These are phyloP conservation scores for Drosophila bocqueti DNA, from an alignment of 1,140 invertebrate genomes.

Conservation along the genomic window DNA sequence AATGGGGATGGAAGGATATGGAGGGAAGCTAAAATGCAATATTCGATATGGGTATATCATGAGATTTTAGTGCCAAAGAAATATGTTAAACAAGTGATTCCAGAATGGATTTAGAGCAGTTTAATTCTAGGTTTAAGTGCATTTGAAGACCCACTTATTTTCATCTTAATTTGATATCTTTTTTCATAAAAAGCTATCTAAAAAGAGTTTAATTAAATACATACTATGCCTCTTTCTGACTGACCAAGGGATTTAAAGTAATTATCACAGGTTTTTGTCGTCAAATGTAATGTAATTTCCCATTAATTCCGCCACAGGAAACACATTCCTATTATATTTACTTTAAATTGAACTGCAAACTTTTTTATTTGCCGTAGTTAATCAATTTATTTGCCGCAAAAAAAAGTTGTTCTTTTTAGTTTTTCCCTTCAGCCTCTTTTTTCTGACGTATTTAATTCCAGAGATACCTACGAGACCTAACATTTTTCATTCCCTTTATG, in stretches of 20 bases:
- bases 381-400: constrained; percentile 10
- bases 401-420: constrained; percentile 7
- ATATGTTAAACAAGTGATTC: background rate
- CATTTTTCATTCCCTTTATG: constrained; percentile 55
- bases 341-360: constrained; percentile 6
- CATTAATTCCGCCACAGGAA: constrained; percentile 13
- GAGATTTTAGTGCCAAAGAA: background rate
- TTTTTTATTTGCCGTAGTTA: constrained; percentile 1
- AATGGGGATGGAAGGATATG: background rate
- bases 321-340: constrained; percentile 6
- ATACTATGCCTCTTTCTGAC: too few relatives aligned
- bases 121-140: background rate
- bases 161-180: background rate
- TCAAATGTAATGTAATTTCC: background rate
- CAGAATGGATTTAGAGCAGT: too few relatives aligned
- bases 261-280: constrained; percentile 5
- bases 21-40: background rate
- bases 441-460: background rate
- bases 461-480: constrained; percentile 1
- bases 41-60: background rate
- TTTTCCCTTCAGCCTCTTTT: background rate
- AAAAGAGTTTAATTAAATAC: constrained; percentile 6
- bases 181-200: background rate
- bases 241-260: constrained; percentile 2
- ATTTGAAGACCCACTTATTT: too few relatives aligned